Percentiles rank a stretch among this genome's conserved stretches.
Conservation (phyloP, 2,888 invertebrate genomes). For the Drosophila nigricruria region DNA sequence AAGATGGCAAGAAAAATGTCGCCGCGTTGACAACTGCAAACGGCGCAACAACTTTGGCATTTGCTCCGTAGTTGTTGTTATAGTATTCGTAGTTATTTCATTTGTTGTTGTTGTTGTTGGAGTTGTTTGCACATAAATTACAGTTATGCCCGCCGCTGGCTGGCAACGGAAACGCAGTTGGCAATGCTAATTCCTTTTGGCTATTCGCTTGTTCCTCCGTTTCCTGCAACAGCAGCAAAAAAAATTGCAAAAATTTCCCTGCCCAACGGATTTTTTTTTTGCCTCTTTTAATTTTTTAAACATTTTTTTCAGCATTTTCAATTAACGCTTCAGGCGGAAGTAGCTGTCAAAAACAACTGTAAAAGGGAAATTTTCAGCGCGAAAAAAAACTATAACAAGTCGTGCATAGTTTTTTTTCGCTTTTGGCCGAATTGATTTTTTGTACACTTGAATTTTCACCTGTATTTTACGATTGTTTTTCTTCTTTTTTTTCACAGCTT, state of each 20-base stretch:
- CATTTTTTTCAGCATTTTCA: constrained; percentile 46
- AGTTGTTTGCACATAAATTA: constrained; percentile 53
- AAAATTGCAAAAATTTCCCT: constrained; percentile 20
- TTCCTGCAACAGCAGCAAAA: constrained; percentile 48
- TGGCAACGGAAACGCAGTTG: constrained; percentile 71
- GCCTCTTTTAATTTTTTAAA: constrained; percentile 10
- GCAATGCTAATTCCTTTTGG: constrained; percentile 72
- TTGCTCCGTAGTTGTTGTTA: constrained; percentile 14
- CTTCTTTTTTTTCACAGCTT: constrained; percentile 57
- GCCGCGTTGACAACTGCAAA: constrained; percentile 46
- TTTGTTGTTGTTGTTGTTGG: constrained; percentile 19
- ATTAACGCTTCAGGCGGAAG: constrained; percentile 67
- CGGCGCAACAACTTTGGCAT: constrained; percentile 10
- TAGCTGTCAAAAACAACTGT: constrained; percentile 30
- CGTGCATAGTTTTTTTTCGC: constrained; percentile 48
- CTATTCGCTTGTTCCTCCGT: constrained; percentile 33
- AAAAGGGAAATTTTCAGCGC: constrained; percentile 60
- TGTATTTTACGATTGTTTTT: constrained; percentile 18
- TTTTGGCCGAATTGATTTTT: constrained; percentile 31
- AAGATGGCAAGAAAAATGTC: constrained; percentile 32
- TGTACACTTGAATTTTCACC: constrained; percentile 55
- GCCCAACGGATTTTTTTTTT: constrained; percentile 14
- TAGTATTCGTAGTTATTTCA: neutral
- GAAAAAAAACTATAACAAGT: constrained; percentile 18
- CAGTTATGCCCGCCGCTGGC: constrained; percentile 54